A percentile compares a stretch with the other conserved stretches of the same genome.
Evolutionary conservation across 2,113 vertebrate genomes (phyloP).

Genomic region (Sakesphorus luctuosus): DNA sequence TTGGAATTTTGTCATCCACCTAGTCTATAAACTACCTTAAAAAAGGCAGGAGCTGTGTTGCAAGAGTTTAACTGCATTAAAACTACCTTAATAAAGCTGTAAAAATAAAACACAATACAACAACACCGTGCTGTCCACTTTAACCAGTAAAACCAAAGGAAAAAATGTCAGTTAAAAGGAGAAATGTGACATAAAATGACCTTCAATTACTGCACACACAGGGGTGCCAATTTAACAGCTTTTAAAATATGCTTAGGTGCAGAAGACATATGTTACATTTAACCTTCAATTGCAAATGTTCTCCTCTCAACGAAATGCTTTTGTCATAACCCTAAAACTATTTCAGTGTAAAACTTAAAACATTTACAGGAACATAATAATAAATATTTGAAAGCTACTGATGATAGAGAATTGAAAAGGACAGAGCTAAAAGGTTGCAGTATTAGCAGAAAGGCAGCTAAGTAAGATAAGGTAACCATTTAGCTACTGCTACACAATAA

Average conservation of each 20-base stretch:
- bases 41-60: no score
- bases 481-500: neutral
- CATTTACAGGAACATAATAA: constrained; percentile 51
- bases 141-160: neutral
- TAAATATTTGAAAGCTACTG: constrained; percentile 31
- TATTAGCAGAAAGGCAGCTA: neutral
- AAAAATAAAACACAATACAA: neutral
- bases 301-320: constrained; percentile 6
- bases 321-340: constrained; percentile 11
- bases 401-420: constrained; percentile 21
- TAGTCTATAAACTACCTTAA: neutral
- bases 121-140: neutral
- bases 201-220: constrained; percentile 35
- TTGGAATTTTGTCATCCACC: neutral
- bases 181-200: constrained; percentile 21
- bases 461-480: neutral
- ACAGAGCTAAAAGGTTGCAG: neutral
- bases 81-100: neutral
- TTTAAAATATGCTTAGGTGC: constrained; percentile 25
- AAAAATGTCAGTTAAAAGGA: neutral
- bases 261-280: constrained; percentile 35
- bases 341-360: constrained; percentile 50
- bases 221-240: constrained; percentile 51
- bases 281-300: constrained; percentile 17
- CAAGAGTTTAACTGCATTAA: neutral